Evolutionary conservation across 2,888 invertebrate species (phyloP), one percentile per base, ranked within the genome.

Genomic region (Leucophora obtusa): DNA sequence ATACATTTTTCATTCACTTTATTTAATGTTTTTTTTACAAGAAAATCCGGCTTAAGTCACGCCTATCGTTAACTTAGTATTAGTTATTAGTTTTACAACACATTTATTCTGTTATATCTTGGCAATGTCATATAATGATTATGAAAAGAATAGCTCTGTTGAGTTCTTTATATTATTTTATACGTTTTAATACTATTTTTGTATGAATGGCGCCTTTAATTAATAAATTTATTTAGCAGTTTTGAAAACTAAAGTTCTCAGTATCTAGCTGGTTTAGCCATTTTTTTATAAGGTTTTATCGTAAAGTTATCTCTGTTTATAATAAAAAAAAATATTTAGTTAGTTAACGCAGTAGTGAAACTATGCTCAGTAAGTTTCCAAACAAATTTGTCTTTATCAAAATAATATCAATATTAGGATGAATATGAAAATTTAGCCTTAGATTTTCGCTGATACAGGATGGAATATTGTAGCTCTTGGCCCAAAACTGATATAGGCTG

Each of bases 31-130:
- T 28, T 28, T 28, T 28, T 6, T 28, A 6, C 7, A 38, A 21
- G 68, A 78, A 78, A 80, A 59, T 72, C 80, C 76, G 63, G 58
- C 76, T 76, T 68, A 63, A 80, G 80, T 80, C 80, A 80, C 80
- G 80, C 76, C 80, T 76, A 62, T 76, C 33, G 8, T 72, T 72
- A 38, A 50, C 56, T 11, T 21, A 35, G 58, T 66, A 59, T 24
- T 50, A 47, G 9, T 59, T 53, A 38, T 51, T 65, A 2, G 51
- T 74, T n/a, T 18, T 14, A 24, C 60, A 50, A 54, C 54, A 35
- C 15, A 54, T 54, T 54, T 54, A 24, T 24, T 35, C 24, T 14
- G 43, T 18, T 54, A 60, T 47, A 24, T 53, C 59, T 53, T 66
- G 56, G 43, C 66, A 62, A 68, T 54, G 59, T 47, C 54, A 66